These are phyloP conservation scores for Microcebus jonahi DNA, from an alignment of 2,113 vertebrate species.

Conservation along the genomic window DNA sequence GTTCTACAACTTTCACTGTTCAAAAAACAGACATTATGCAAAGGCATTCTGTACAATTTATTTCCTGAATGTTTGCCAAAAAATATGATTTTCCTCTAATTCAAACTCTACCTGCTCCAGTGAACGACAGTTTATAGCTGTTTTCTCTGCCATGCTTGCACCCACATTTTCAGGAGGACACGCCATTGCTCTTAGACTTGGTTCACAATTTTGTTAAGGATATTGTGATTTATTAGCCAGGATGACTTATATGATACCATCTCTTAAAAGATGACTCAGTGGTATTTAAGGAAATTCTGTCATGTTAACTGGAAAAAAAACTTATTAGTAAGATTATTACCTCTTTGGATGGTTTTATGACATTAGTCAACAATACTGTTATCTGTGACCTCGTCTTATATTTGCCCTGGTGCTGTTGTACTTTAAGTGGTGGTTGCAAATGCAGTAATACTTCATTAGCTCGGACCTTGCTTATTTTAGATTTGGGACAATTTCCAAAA, in stretches of 20 bases:
- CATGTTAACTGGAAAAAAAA: neutral
- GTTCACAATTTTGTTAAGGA: slow-evolving; percentile 37
- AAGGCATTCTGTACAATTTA: neutral
- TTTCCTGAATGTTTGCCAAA: slow-evolving; percentile 32
- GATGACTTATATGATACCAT: neutral
- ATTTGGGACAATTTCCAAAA: slow-evolving; percentile 41
- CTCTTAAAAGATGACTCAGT: slow-evolving; percentile 33
- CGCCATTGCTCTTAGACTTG: neutral
- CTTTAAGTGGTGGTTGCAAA: neutral
- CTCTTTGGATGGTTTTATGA: slow-evolving; percentile 24
- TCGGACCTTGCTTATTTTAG: neutral
- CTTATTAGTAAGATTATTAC: neutral
- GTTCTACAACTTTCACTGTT: slow-evolving; percentile 5
- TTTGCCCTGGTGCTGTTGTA: neutral
- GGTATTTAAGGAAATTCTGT: slow-evolving; percentile 13
- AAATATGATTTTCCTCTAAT: neutral
- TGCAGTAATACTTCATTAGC: neutral
- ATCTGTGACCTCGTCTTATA: neutral
- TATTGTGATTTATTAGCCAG: slow-evolving; percentile 36
- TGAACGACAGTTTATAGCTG: neutral
- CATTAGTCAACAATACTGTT: neutral
- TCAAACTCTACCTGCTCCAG: neutral
- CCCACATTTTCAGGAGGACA: neutral
- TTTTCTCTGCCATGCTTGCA: neutral
- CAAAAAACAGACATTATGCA: neutral